phyloP scores from a whole-genome alignment of 1,140 invertebrate genomes.

The Penaeus indicus region DNA sequence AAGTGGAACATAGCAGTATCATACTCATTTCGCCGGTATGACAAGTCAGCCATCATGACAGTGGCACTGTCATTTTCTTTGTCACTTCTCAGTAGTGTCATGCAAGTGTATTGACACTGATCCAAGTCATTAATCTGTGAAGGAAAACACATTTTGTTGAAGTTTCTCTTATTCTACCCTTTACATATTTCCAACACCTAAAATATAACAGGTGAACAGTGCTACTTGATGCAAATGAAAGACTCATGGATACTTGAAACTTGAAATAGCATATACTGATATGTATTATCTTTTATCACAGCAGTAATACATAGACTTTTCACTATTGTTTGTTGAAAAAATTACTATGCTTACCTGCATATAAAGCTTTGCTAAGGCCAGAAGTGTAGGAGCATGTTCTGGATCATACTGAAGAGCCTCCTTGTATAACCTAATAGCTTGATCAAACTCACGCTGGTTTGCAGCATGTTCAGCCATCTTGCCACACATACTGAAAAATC shows the following conservation, averaged over 20 bases:
- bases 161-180: not conserved
- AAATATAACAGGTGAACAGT: no score
- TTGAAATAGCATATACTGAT: no score
- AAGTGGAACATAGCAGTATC: slow-evolving; percentile 93
- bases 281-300: no score
- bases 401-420: slow-evolving; percentile 87
- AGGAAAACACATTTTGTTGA: slow-evolving; percentile 22
- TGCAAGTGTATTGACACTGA: slow-evolving; percentile 88
- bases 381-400: slow-evolving; percentile 81
- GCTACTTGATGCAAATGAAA: no score
- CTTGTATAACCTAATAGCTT: slow-evolving; percentile 85
- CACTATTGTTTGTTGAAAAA: no score
- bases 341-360: slow-evolving; percentile 77
- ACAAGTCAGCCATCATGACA: slow-evolving; percentile 95
- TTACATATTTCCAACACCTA: not conserved
- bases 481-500: slow-evolving; percentile 76
- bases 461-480: slow-evolving; percentile 79
- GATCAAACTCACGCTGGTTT: slow-evolving; percentile 77
- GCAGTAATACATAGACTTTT: no score
- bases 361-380: slow-evolving; percentile 87
- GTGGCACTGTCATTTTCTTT: slow-evolving; percentile 91
- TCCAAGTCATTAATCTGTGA: slow-evolving; percentile 75
- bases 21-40: slow-evolving; percentile 94
- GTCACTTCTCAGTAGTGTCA: slow-evolving; percentile 84
- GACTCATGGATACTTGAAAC: no score